A percentile compares a stretch with the other conserved stretches of the same genome.
Evolutionary conservation across 1,140 invertebrate genomes (phyloP).

Genomic region (Conus ventricosus): DNA sequence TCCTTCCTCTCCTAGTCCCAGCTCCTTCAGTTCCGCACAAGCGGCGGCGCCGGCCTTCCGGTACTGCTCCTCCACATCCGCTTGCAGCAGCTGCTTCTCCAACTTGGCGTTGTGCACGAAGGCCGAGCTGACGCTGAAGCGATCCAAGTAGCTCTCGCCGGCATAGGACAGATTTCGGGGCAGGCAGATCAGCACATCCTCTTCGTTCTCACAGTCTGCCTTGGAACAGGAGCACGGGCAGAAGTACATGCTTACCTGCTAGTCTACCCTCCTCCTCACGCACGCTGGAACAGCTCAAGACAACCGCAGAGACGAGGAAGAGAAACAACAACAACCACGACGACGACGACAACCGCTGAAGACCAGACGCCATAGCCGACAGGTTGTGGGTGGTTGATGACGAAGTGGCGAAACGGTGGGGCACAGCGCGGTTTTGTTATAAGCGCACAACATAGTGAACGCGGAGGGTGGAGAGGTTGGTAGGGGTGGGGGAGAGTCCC

Average conservation of each 20-base stretch:
- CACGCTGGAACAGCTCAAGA: background rate
- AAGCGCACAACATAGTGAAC: background rate
- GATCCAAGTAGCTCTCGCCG: slow-evolving; percentile 62
- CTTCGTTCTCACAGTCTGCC: slow-evolving; percentile 40
- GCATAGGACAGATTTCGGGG: slow-evolving; percentile 68
- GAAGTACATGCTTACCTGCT: slow-evolving; percentile 23
- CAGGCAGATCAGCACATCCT: slow-evolving; percentile 39
- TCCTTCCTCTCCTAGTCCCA: background rate
- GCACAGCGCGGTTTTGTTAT: background rate
- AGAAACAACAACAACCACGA: background rate
- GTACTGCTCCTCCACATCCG: slow-evolving; percentile 4
- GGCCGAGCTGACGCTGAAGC: slow-evolving; percentile 58
- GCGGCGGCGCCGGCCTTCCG: background rate
- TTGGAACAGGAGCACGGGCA: slow-evolving; percentile 43
- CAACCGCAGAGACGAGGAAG: background rate
- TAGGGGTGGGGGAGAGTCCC: background rate
- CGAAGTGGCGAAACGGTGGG: background rate
- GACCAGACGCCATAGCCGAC: background rate
- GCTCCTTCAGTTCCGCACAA: background rate
- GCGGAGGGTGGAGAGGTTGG: background rate
- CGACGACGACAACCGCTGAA: background rate
- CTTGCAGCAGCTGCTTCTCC: slow-evolving; percentile 25
- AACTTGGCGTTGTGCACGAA: slow-evolving; percentile 57
- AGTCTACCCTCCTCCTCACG: background rate
- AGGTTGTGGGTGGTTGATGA: background rate